Conservation (phyloP, 2,113 vertebrate species). For the Lucifuga dentata region DNA sequence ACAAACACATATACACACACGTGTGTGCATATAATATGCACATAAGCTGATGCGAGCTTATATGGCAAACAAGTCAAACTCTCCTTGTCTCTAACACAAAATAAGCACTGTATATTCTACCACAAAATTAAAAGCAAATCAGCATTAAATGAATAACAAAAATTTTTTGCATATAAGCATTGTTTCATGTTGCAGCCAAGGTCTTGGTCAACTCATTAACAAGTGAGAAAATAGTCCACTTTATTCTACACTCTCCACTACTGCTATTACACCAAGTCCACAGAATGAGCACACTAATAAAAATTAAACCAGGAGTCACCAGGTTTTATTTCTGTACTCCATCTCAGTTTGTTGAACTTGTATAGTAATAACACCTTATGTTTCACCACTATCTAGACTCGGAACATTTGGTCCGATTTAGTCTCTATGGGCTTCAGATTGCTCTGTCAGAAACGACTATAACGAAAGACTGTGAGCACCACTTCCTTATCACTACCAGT, state of each 20-base stretch:
- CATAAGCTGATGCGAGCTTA: conserved; percentile 5
- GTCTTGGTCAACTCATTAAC: conserved; percentile 35
- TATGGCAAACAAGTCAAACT: conserved; percentile 34
- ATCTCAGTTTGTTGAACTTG: conserved; percentile 48
- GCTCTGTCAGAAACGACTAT: conserved; percentile 73
- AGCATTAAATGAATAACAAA: conserved; percentile 28
- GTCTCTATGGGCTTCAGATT: conserved; percentile 59
- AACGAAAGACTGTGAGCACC: conserved; percentile 69
- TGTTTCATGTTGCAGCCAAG: conserved; percentile 10
- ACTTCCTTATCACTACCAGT: conserved; percentile 80
- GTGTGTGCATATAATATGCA: neutral
- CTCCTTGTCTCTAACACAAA: conserved; percentile 8
- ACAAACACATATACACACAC: conserved; percentile 3
- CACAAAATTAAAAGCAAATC: conserved; percentile 4
- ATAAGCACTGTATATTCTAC: conserved; percentile 11
- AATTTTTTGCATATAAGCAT: conserved; percentile 24
- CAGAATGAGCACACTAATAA: conserved; percentile 22
- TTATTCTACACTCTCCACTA: conserved; percentile 9
- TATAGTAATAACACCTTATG: conserved; percentile 40
- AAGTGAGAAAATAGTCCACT: conserved; percentile 17
- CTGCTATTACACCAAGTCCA: conserved; percentile 21
- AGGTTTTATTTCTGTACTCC: conserved; percentile 53
- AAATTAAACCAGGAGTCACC: conserved; percentile 37
- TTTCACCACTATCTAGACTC: conserved; percentile 41
- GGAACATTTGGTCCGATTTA: conserved; percentile 60